Base-by-base conservation (phyloP, 1,140 invertebrate genomes). In the Pseudomyrmex dendroicus region DNA sequence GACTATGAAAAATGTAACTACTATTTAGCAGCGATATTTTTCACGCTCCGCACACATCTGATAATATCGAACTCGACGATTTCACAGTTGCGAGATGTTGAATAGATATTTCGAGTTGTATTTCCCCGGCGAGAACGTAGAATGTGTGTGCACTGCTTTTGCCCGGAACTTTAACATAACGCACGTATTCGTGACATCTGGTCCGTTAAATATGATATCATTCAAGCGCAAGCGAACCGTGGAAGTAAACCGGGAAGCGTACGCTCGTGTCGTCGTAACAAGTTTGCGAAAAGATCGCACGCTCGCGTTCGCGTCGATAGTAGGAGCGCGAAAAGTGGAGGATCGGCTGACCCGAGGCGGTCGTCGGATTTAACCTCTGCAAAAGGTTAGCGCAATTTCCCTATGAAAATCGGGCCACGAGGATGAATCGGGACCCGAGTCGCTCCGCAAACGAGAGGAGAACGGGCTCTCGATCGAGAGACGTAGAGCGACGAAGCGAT, bases 341-440 rank as follows among this genome's bases (percentile, higher is more conserved):
- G 35, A 68, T 78, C 63, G 63, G 46, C 10, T 70, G 64, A 78
- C 76, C 70, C 52, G 52, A 70, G 76, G 63, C 64, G 63, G 25
- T 70, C 63, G 74, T 78, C 35, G 44, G n/a, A 59, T 78, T 78
- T 78, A 78, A 78, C 76, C 76, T 78, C 50, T 56, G 64, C 64
- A 73, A 52, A 74, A 72, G 70, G 78, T 56, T 73, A 72, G 54
- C 52, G 61, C 62, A 83, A 86, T 90, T 89, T 88, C 50, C 64
- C 62, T 74, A 50, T 56, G 72, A 82, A 83, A 89, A 87, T 86
- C 76, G 72, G 86, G 63, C 12, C 70, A 70, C n/a, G 63, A 68
- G 61, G 48, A 35, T 35, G 63, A 46, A 73, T 74, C 50, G 63
- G 48, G 62, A n/a, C 57, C 52, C 73, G 52, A 73, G 56, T 50